Evolutionary conservation across 2,888 invertebrate species (phyloP).

Genomic region (Caradrina clavipalpis): DNA sequence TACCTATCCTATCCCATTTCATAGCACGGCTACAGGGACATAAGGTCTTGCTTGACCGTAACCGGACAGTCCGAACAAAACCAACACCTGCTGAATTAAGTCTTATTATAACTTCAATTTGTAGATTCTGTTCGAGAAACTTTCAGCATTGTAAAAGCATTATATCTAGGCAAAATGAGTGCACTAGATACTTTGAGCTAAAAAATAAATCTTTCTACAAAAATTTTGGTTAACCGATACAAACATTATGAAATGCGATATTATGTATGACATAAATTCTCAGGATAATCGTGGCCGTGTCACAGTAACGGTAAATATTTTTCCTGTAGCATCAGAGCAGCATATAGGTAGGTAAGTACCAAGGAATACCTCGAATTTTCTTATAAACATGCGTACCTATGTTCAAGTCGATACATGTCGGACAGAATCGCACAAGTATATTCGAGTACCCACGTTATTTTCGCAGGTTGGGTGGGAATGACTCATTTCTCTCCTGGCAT

Average conservation of each 20-base stretch:
- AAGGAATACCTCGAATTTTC: conserved; percentile 13
- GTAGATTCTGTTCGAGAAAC: no score
- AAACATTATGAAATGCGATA: conserved; percentile 24
- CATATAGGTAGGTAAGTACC: neutral
- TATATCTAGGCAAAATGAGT: neutral
- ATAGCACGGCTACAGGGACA: no score
- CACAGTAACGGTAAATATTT: conserved; percentile 15
- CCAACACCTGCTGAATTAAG: neutral
- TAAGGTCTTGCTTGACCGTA: neutral
- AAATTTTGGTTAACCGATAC: conserved; percentile 7
- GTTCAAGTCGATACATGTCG: conserved; percentile 25
- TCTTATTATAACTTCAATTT: neutral
- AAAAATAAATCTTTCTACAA: neutral
- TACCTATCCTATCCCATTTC: no score
- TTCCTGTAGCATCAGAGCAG: conserved; percentile 9
- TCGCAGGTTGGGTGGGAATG: conserved; percentile 46
- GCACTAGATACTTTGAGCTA: neutral
- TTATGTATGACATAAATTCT: conserved; percentile 22
- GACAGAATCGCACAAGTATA: conserved; percentile 19
- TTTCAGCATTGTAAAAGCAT: neutral
- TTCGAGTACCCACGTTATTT: conserved; percentile 34
- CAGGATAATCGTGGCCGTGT: conserved; percentile 23
- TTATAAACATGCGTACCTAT: neutral
- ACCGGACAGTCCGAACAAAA: neutral
- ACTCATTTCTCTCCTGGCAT: conserved; percentile 63